Evolutionary conservation across 2,797 vertebrate species (phyloP), one percentile per base, ranked within the genome.

Genomic region (Gymnoscopelus microlampas): DNA sequence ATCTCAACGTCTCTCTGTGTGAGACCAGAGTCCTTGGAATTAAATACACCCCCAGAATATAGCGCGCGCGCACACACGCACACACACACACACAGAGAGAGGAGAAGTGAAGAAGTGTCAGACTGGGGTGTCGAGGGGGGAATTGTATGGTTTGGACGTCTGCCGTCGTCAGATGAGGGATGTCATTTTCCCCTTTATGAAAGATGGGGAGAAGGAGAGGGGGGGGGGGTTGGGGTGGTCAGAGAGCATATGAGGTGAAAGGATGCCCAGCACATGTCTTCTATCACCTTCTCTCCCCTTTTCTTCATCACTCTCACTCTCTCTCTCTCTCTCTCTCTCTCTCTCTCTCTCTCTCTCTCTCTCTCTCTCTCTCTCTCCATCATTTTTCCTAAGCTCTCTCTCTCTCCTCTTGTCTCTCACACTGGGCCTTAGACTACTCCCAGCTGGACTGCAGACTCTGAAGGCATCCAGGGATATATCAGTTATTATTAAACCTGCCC

Each of bases 401-500:
- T 70, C 73, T 80, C 71, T 74, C 81, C 70, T 81, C 70, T 69
- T 81, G 54, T 63, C 63, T 71, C 68, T 69, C 73, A 81, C 78
- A 74, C 76, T 71, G 77, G 73, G 78, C 86, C 83, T 84, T 81
- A 86, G 84, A 83, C 83, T 23, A 72, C 79, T 90, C 86, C 86
- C 87, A 89, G 88, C 87, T 89, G 86, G 81, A 89, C 77, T 70
- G 0, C 29, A 10, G 51, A 71, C 78, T 88, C 79, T 81, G 70
- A 79, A 85, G 81, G 79, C 83, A 81, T 83, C 77, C 82, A 79
- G 82, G 77, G 84, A 90, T 89, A 87, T 86, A 89, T 88, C 78
- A 76, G 76, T 89, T 89, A 90, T 88, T 91, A 91, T 90, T 88
- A 88, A 91, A 90, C 78, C 76, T 83, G 77, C 82, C 87, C 81